A percentile compares a stretch with the other conserved stretches of the same genome.
These are phyloP conservation scores for Taphrorychus bicolor DNA, from an alignment of 2,888 invertebrate genomes.

Conservation along the genomic window DNA sequence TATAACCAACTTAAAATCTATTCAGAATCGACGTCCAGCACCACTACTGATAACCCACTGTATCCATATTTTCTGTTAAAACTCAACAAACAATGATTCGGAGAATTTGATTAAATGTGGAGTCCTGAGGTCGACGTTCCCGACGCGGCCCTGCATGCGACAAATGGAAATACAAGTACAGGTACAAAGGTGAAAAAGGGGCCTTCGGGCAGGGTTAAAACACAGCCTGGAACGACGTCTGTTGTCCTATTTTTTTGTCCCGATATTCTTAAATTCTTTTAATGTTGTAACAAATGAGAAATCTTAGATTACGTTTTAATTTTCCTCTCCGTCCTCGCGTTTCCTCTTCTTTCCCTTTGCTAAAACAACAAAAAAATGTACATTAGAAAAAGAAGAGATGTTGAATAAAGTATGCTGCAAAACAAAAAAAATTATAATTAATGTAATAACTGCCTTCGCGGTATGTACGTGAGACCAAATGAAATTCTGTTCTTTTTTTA, in stretches of 20 bases:
- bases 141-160: not conserved
- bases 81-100: not conserved
- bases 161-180: not conserved
- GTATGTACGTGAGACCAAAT: no score
- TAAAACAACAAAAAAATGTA: slow-evolving; percentile 49
- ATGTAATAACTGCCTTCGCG: no score
- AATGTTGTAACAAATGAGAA: slow-evolving; percentile 14
- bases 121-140: not conserved
- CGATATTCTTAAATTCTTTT: slow-evolving; percentile 24
- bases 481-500: no score
- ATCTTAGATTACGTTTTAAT: slow-evolving; percentile 29
- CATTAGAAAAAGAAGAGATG: no score
- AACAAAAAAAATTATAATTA: no score
- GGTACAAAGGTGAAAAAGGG: not conserved
- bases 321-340: slow-evolving; percentile 69
- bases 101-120: not conserved
- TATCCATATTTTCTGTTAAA: not conserved
- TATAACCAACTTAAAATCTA: no score
- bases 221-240: slow-evolving; percentile 36
- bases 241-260: slow-evolving; percentile 16
- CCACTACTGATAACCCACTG: not conserved
- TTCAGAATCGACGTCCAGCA: no score
- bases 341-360: slow-evolving; percentile 77
- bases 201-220: not conserved
- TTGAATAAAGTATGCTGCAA: no score